Percentiles rank a stretch among this genome's conserved stretches.
These are phyloP conservation scores for Papilio elwesi DNA, from an alignment of 2,888 invertebrate genomes.

Conservation along the genomic window DNA sequence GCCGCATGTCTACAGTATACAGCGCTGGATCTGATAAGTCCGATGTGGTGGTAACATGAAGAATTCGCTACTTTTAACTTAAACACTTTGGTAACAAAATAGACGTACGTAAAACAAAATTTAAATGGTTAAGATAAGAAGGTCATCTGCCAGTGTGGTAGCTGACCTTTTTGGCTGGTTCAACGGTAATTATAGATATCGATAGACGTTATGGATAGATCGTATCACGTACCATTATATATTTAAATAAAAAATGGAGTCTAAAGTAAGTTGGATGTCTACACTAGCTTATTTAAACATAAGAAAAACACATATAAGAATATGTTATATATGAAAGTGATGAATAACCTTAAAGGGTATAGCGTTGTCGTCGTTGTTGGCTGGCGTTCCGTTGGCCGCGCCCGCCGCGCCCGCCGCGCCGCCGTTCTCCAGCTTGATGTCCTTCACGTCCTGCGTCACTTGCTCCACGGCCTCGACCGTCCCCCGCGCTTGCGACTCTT, in stretches of 20 bases:
- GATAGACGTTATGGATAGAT: no score
- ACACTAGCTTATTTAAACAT: no score
- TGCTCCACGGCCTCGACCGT: conserved; percentile 69
- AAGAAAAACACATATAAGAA: neutral
- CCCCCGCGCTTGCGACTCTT: conserved; percentile 55
- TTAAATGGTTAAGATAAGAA: no score
- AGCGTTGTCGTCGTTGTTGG: conserved; percentile 67
- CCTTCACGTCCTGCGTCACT: conserved; percentile 78
- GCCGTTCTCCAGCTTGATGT: conserved; percentile 83
- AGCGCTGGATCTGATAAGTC: conserved; percentile 24
- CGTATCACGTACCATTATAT: no score
- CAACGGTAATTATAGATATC: no score
- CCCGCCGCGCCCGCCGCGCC: conserved; percentile 67
- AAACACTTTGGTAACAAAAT: neutral
- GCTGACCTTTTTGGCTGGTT: no score
- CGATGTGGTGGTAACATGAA: conserved; percentile 11
- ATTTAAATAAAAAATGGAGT: no score
- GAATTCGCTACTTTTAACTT: conserved; percentile 1
- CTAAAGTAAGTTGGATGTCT: no score
- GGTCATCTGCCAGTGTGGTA: no score
- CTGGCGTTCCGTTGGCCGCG: conserved; percentile 69
- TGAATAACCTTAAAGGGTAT: conserved; percentile 61
- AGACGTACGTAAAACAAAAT: no score
- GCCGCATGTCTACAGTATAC: conserved; percentile 35
- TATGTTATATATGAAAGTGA: conserved; percentile 2